These are phyloP conservation scores for Stenodema calcarata DNA, from an alignment of 2,888 invertebrate genomes.

Conservation along the genomic window DNA sequence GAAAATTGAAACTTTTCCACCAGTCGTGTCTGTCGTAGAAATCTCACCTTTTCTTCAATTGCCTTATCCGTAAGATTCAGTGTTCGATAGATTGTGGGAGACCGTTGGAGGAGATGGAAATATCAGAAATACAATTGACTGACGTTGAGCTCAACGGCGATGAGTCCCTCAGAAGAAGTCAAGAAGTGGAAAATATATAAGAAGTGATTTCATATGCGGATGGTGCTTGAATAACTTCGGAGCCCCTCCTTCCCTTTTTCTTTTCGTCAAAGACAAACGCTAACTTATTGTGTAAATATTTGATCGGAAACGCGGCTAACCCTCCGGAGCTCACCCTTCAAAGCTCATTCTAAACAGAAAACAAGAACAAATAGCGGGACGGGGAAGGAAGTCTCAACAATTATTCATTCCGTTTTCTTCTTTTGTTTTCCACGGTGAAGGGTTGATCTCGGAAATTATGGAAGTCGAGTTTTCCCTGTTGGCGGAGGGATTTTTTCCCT, in stretches of 20 bases:
- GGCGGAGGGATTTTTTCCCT: no score
- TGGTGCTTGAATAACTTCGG: conserved; percentile 25
- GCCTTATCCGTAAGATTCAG: no score
- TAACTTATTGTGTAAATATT: conserved; percentile 34
- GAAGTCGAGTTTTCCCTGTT: no score
- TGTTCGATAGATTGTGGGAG: no score
- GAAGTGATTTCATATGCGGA: conserved; percentile 28
- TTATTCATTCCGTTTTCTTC: background rate
- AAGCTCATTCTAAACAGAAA: conserved; percentile 23
- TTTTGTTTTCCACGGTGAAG: background rate
- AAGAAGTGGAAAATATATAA: background rate
- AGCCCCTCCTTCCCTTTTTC: background rate
- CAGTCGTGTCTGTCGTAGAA: no score
- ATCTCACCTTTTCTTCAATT: no score
- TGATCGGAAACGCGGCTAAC: conserved; percentile 13
- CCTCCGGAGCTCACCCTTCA: conserved; percentile 3
- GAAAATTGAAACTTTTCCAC: no score
- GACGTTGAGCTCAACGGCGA: no score
- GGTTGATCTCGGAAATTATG: background rate
- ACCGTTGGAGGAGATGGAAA: no score
- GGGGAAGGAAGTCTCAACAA: background rate
- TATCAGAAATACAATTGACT: no score
- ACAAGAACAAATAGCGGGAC: conserved; percentile 1
- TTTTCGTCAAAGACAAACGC: conserved; percentile 10
- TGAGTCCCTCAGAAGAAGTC: background rate